These are phyloP conservation scores for Epinephelus coioides DNA, from an alignment of 2,797 vertebrate genomes.

Conservation along the genomic window DNA sequence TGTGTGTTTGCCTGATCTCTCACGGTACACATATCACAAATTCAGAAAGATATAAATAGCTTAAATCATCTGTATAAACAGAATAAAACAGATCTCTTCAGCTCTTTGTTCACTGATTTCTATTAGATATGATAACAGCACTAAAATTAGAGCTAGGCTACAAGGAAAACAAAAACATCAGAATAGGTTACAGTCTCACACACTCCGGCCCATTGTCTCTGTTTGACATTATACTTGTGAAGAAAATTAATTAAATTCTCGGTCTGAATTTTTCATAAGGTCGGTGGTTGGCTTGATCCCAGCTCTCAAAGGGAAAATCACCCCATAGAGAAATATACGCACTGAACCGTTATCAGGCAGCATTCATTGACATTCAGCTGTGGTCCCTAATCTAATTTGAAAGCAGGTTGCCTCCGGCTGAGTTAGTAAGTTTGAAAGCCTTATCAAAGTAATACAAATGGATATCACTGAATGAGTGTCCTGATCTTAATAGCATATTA, in stretches of 20 bases:
- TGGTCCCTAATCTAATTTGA: constrained; percentile 65
- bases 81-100: background rate
- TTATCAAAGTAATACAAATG: constrained; percentile 68
- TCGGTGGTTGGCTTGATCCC: constrained; percentile 29
- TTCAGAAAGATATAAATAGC: background rate
- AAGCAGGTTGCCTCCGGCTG: constrained; percentile 62
- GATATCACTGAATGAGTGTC: constrained; percentile 38
- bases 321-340: constrained; percentile 40
- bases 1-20: too few relatives aligned
- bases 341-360: constrained; percentile 46
- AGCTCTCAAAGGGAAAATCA: constrained; percentile 35
- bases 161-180: constrained; percentile 17
- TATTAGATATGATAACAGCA: constrained; percentile 9
- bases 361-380: constrained; percentile 61
- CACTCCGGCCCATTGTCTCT: constrained; percentile 24
- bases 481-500: constrained; percentile 31
- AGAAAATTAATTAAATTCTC: constrained; percentile 55
- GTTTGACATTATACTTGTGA: constrained; percentile 50
- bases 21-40: too few relatives aligned
- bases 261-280: constrained; percentile 46
- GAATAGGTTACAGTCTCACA: constrained; percentile 10
- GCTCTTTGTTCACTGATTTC: constrained; percentile 1
- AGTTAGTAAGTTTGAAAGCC: constrained; percentile 60
- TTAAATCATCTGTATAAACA: background rate
- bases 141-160: background rate